These are phyloP conservation scores for Myotis brandtii DNA, from an alignment of 2,113 vertebrate genomes.

Conservation along the genomic window DNA sequence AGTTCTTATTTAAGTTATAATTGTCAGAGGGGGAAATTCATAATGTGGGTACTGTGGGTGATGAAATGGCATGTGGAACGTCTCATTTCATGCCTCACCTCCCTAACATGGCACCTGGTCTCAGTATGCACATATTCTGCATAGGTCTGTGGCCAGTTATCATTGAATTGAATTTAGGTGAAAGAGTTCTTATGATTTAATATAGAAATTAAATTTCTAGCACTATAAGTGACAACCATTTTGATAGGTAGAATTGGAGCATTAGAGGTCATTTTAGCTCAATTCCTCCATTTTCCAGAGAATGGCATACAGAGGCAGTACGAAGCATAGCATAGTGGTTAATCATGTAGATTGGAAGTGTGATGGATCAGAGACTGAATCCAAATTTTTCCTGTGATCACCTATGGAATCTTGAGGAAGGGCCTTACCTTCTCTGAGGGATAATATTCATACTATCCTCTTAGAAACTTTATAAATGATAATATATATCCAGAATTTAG, in stretches of 20 bases:
- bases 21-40: not conserved
- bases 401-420: not conserved
- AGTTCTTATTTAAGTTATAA: constrained; percentile 34
- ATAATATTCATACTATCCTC: not conserved
- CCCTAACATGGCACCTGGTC: not conserved
- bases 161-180: not conserved
- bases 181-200: constrained; percentile 18
- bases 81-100: not conserved
- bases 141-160: not conserved
- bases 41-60: not conserved
- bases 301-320: not conserved
- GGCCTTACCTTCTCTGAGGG: not conserved
- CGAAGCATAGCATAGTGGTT: not conserved
- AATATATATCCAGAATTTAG: not conserved
- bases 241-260: not conserved
- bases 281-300: not conserved
- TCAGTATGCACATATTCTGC: not conserved
- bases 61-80: not conserved
- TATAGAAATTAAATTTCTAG: constrained; percentile 12
- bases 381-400: not conserved
- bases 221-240: not conserved
- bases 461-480: not conserved
- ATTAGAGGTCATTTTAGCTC: not conserved
- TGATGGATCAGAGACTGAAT: not conserved
- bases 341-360: not conserved